A percentile compares a stretch with the other conserved stretches of the same genome.
Evolutionary conservation across 2,797 vertebrate genomes (phyloP).

Genomic region (Macropodus opercularis): DNA sequence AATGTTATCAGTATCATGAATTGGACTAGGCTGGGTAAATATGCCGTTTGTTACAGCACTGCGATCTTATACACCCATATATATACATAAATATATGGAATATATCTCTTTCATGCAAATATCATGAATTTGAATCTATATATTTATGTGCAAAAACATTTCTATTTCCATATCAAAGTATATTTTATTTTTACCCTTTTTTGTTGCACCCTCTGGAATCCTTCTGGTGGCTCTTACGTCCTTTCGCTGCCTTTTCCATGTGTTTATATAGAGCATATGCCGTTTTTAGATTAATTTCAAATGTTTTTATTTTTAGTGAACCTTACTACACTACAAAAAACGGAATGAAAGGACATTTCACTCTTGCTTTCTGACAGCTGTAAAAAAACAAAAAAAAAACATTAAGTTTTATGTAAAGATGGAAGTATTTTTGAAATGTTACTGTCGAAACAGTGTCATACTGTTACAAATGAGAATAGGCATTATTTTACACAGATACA

Average conservation of each 20-base stretch:
- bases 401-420: background rate
- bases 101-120: slow-evolving; percentile 1
- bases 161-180: slow-evolving; percentile 24
- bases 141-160: slow-evolving; percentile 42
- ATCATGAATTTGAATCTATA: slow-evolving; percentile 37
- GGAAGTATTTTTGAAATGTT: slow-evolving; percentile 20
- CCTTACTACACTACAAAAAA: slow-evolving; percentile 40
- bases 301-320: slow-evolving; percentile 32
- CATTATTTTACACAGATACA: slow-evolving; percentile 41
- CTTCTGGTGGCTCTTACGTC: slow-evolving; percentile 11
- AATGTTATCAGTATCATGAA: slow-evolving; percentile 39
- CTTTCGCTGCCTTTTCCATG: slow-evolving; percentile 32
- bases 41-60: slow-evolving; percentile 30
- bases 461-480: slow-evolving; percentile 28
- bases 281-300: slow-evolving; percentile 32
- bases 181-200: slow-evolving; percentile 14
- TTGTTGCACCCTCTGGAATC: slow-evolving; percentile 24
- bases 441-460: slow-evolving; percentile 15
- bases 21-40: slow-evolving; percentile 16
- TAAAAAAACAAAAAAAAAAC: background rate
- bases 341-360: slow-evolving; percentile 8
- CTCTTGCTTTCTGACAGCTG: slow-evolving; percentile 36
- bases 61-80: slow-evolving; percentile 15
- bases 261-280: slow-evolving; percentile 24
- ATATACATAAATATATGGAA: too few relatives aligned